Evolutionary conservation across 2,797 vertebrate genomes (phyloP).

Genomic region (Neosalanx taihuensis): DNA sequence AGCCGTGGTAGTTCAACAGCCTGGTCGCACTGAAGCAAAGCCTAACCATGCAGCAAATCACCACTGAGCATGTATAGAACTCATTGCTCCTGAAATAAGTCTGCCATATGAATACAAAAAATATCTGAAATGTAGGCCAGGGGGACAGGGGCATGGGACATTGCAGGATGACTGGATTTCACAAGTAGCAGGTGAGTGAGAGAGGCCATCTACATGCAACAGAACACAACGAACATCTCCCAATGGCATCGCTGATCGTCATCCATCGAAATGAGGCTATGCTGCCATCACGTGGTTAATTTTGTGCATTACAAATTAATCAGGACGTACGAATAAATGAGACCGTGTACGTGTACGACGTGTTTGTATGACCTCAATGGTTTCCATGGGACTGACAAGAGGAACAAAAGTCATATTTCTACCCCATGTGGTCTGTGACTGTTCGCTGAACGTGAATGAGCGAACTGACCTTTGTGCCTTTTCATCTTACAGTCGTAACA

Average conservation of each 20-base stretch:
- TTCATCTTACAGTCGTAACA: not conserved
- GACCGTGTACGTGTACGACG: not conserved
- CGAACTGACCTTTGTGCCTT: not conserved
- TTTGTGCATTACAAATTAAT: not conserved
- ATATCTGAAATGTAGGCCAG: constrained; percentile 6
- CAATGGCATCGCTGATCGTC: not conserved
- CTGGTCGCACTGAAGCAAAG: not conserved
- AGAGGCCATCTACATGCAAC: constrained; percentile 6
- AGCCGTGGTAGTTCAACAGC: not conserved
- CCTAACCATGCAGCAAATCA: not conserved
- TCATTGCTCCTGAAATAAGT: not conserved
- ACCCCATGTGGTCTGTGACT: not conserved
- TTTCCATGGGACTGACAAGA: not conserved
- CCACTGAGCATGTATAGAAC: not conserved
- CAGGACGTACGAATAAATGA: not conserved
- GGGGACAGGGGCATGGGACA: not conserved
- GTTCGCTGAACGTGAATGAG: not conserved
- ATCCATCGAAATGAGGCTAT: not conserved
- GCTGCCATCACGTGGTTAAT: constrained; percentile 24
- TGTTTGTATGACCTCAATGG: not conserved
- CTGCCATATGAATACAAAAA: constrained; percentile 1
- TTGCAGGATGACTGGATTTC: not conserved
- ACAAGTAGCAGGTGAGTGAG: not conserved
- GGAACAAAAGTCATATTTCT: too few relatives aligned
- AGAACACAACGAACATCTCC: not conserved